A percentile compares a stretch with the other conserved stretches of the same genome.
phyloP scores from a whole-genome alignment of 2,113 vertebrate genomes.

The Lampris incognitus region DNA sequence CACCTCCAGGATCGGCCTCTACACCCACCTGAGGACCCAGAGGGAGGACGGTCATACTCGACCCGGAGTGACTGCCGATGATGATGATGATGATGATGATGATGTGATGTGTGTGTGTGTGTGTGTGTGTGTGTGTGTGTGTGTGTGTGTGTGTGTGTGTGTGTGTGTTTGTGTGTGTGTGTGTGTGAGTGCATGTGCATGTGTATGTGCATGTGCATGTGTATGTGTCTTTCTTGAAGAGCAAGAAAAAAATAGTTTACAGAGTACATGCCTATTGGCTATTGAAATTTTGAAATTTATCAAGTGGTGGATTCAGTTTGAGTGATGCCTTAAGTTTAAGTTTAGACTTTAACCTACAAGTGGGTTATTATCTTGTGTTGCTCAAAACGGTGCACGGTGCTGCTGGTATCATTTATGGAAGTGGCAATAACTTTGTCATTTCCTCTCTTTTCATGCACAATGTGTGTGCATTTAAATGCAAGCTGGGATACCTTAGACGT shows the following conservation, averaged over 20 bases:
- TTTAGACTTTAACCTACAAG: background rate
- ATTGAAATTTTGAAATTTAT: background rate
- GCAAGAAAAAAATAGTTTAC: background rate
- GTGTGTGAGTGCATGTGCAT: background rate
- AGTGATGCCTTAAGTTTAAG: background rate
- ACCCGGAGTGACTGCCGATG: too few species aligned
- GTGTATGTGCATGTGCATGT: background rate
- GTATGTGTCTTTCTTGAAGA: background rate
- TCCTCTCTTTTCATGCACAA: constrained; percentile 37
- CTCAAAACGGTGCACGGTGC: background rate
- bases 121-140: background rate
- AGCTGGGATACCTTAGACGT: constrained; percentile 58
- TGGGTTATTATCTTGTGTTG: constrained; percentile 4
- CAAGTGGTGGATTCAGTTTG: background rate
- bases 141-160: background rate
- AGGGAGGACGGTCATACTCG: too few species aligned
- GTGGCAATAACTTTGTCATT: constrained; percentile 12
- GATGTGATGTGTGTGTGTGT: too few species aligned
- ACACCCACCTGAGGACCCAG: too few species aligned
- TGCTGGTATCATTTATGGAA: background rate
- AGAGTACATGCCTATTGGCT: background rate
- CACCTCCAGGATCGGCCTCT: too few species aligned
- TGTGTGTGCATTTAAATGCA: constrained; percentile 47
- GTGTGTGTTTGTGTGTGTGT: background rate
- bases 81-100: too few species aligned